phyloP scores from a whole-genome alignment of 2,888 invertebrate genomes.

The Fragum fragum region DNA sequence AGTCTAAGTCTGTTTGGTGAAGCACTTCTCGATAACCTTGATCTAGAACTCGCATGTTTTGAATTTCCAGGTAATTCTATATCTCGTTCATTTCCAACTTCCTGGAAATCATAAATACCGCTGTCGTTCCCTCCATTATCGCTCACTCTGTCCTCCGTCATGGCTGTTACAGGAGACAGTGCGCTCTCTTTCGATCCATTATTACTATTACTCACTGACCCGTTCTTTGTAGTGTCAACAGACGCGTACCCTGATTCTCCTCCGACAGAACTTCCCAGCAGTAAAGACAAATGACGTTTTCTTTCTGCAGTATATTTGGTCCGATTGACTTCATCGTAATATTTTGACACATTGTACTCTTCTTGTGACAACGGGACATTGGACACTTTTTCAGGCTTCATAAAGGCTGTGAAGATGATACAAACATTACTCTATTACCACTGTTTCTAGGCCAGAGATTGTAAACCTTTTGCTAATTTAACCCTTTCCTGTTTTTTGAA shows the following conservation, averaged over 20 bases:
- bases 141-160: slow-evolving; percentile 2
- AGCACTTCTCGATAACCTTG: neutral
- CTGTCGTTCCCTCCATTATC: slow-evolving; percentile 23
- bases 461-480: too few species aligned
- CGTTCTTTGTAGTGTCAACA: slow-evolving; percentile 5
- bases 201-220: slow-evolving; percentile 14
- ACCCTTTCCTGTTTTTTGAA: too few species aligned
- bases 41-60: neutral
- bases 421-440: too few species aligned
- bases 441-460: too few species aligned
- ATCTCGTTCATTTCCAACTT: neutral
- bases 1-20: slow-evolving; percentile 13
- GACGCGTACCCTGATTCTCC: slow-evolving; percentile 26
- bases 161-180: slow-evolving; percentile 1
- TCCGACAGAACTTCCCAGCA: slow-evolving; percentile 72
- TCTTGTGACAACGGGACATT: slow-evolving; percentile 58
- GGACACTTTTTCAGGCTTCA: slow-evolving; percentile 70
- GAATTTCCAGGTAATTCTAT: neutral
- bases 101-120: slow-evolving; percentile 23
- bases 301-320: slow-evolving; percentile 76
- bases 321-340: slow-evolving; percentile 75
- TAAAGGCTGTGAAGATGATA: slow-evolving; percentile 65
- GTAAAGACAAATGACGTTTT: slow-evolving; percentile 71
- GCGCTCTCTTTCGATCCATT: slow-evolving; percentile 18
- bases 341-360: slow-evolving; percentile 71